Percentiles rank a stretch among this genome's conserved stretches.
Conservation (phyloP, 2,888 invertebrate genomes). For the Hipparchia sbordonii region DNA sequence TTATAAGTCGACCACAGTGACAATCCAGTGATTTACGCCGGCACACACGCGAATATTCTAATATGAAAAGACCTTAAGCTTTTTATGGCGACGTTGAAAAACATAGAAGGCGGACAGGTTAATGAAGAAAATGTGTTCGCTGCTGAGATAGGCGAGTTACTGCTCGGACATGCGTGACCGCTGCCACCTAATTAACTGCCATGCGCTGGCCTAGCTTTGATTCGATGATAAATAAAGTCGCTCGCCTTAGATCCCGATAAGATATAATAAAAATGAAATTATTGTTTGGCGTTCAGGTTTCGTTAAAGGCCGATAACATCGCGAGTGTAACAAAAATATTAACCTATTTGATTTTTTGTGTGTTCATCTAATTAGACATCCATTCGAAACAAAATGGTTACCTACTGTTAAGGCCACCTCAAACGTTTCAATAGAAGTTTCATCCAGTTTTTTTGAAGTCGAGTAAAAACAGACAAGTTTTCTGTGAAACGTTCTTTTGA, state of each 20-base stretch:
- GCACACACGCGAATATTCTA: constrained; percentile 80
- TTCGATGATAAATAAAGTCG: constrained; percentile 44
- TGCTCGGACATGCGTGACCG: constrained; percentile 62
- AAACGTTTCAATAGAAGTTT: too few species aligned
- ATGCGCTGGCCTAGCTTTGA: constrained; percentile 43
- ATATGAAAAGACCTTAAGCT: constrained; percentile 71
- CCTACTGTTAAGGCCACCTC: neutral
- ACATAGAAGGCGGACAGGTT: constrained; percentile 73
- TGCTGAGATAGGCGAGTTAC: constrained; percentile 59
- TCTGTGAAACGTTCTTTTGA: too few species aligned
- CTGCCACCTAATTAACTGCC: constrained; percentile 54
- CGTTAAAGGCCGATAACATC: constrained; percentile 38
- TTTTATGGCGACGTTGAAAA: constrained; percentile 65
- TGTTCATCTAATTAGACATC: constrained; percentile 8
- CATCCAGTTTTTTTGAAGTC: too few species aligned
- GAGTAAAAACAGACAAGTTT: too few species aligned
- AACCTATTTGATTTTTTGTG: constrained; percentile 12
- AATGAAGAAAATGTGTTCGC: constrained; percentile 74
- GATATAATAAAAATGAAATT: constrained; percentile 45
- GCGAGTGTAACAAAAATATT: constrained; percentile 15
- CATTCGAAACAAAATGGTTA: neutral
- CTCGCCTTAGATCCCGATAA: constrained; percentile 42
- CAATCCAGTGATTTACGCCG: constrained; percentile 82
- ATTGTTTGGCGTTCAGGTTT: constrained; percentile 41
- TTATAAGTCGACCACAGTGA: constrained; percentile 82